phyloP scores from a whole-genome alignment of 2,113 vertebrate species.

The Madoqua kirkii region DNA sequence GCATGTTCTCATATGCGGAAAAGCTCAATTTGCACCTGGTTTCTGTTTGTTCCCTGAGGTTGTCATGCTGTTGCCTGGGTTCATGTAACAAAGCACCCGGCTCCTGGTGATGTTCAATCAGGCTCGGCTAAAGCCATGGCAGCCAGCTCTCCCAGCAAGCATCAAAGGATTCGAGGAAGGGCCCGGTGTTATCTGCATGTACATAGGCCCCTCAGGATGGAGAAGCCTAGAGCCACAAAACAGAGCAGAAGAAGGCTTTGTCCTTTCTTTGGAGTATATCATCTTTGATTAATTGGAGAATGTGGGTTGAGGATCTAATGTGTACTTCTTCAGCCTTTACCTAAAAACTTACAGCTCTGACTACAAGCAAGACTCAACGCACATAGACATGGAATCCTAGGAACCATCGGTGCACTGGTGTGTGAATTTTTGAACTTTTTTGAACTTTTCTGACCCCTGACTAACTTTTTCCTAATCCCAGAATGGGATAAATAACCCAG shows the following conservation, averaged over 20 bases:
- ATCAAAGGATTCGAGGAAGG: accelerated
- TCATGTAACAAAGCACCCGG: not conserved
- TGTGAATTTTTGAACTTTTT: not conserved
- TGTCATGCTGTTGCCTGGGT: not conserved
- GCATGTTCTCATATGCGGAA: not conserved
- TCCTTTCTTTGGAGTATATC: not conserved
- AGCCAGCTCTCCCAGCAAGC: not conserved
- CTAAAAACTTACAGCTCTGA: not conserved
- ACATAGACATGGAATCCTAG: accelerated
- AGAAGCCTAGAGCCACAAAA: not conserved
- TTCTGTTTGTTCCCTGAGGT: not conserved
- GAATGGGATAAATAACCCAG: not conserved
- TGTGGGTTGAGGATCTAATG: not conserved
- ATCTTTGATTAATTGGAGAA: not conserved
- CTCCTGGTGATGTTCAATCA: accelerated
- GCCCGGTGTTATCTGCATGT: not conserved
- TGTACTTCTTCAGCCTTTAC: not conserved
- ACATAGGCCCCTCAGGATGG: not conserved
- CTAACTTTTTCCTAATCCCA: not conserved
- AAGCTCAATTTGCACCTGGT: not conserved
- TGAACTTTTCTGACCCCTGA: too few species aligned
- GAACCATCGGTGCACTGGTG: accelerated
- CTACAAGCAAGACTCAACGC: accelerated
- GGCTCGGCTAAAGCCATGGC: not conserved
- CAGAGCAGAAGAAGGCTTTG: not conserved